Percentiles rank a stretch among this genome's conserved stretches.
Evolutionary conservation across 2,888 invertebrate species (phyloP).

Genomic region (Synanthedon myopaeformis): DNA sequence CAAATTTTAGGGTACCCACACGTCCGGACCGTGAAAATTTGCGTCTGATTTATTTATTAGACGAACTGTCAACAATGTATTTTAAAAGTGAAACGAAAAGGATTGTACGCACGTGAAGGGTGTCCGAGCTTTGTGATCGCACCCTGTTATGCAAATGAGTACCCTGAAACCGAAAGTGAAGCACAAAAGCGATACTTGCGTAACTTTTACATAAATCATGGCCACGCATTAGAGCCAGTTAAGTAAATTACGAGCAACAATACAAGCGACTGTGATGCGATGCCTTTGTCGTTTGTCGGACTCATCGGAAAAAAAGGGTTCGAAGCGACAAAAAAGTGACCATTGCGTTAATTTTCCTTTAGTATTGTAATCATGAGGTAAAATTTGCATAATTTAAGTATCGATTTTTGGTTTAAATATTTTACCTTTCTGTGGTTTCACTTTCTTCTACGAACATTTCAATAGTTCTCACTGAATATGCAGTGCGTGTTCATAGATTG

Average conservation of each 20-base stretch:
- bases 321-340: constrained; percentile 32
- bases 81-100: constrained; percentile 65
- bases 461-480: constrained; percentile 3
- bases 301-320: constrained; percentile 31
- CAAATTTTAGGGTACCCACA: constrained; percentile 45
- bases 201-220: constrained; percentile 63
- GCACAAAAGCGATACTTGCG: constrained; percentile 35
- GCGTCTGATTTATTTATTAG: constrained; percentile 64
- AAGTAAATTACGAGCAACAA: constrained; percentile 37
- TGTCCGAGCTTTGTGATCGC: constrained; percentile 43
- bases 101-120: constrained; percentile 51
- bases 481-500: constrained; percentile 33
- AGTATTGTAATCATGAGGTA: constrained; percentile 23
- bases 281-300: constrained; percentile 22
- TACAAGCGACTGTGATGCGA: no score
- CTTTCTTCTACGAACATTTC: constrained; percentile 24
- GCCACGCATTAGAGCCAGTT: constrained; percentile 44
- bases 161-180: constrained; percentile 65
- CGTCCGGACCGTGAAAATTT: constrained; percentile 53
- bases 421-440: constrained; percentile 56
- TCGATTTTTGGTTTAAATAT: constrained; percentile 44
- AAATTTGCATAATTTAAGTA: constrained; percentile 51
- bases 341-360: constrained; percentile 21
- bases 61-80: constrained; percentile 60
- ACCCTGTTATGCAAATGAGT: constrained; percentile 65